Percentiles rank a stretch among this genome's conserved stretches.
Conservation (phyloP, 2,797 vertebrate species). For the Eutrigla gurnardus region DNA sequence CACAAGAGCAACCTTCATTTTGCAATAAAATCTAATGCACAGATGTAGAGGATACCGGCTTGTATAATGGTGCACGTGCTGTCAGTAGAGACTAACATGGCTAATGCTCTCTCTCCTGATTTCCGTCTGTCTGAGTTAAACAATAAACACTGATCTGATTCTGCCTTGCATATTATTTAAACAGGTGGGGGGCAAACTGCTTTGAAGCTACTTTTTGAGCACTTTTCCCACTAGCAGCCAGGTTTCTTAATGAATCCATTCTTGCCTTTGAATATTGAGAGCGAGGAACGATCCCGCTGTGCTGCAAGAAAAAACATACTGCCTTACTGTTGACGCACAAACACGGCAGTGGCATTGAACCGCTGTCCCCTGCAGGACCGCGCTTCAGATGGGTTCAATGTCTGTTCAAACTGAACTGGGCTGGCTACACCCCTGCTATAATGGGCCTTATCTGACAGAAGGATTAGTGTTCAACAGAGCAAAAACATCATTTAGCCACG, state of each 20-base stretch:
- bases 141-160: slow-evolving; percentile 34
- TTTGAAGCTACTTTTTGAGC: slow-evolving; percentile 14
- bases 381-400: slow-evolving; percentile 58
- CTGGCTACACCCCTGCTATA: slow-evolving; percentile 67
- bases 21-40: slow-evolving; percentile 56
- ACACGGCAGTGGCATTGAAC: slow-evolving; percentile 24
- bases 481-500: slow-evolving; percentile 79
- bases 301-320: slow-evolving; percentile 18
- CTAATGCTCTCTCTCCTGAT: slow-evolving; percentile 22
- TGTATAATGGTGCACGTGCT: slow-evolving; percentile 23
- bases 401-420: slow-evolving; percentile 65
- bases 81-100: slow-evolving; percentile 25
- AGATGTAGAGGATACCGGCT: slow-evolving; percentile 59
- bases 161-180: slow-evolving; percentile 17
- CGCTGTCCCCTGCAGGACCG: slow-evolving; percentile 52
- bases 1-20: slow-evolving; percentile 67
- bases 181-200: slow-evolving; percentile 20
- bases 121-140: slow-evolving; percentile 35
- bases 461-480: slow-evolving; percentile 82
- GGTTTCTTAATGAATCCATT: slow-evolving; percentile 25
- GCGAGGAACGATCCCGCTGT: slow-evolving; percentile 10
- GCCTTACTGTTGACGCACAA: slow-evolving; percentile 37
- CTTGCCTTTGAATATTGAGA: slow-evolving; percentile 33
- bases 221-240: slow-evolving; percentile 9
- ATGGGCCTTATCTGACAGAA: slow-evolving; percentile 79